These are phyloP conservation scores for Pterostichus madidus DNA, from an alignment of 2,888 invertebrate genomes.

Conservation along the genomic window DNA sequence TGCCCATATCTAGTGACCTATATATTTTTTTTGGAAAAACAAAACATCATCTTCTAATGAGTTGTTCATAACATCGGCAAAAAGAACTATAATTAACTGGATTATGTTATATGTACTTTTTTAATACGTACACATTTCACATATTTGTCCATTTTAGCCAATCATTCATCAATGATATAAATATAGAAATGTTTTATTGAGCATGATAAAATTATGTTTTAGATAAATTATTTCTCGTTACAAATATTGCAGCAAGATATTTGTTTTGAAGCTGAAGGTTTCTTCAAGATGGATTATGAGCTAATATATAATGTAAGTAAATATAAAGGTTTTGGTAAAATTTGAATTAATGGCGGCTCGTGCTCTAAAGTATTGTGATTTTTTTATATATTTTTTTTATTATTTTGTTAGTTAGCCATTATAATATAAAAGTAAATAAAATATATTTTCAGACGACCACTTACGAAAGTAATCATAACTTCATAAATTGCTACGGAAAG, in stretches of 20 bases:
- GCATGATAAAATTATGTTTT: slow-evolving; percentile 53
- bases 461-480: no score
- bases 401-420: no score
- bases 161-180: background rate
- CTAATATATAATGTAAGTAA: slow-evolving; percentile 71
- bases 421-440: no score
- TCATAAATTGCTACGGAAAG: no score
- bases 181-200: no score
- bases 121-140: background rate
- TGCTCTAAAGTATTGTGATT: no score
- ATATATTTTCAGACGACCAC: no score
- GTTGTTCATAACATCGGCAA: no score
- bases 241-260: slow-evolving; percentile 70
- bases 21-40: background rate
- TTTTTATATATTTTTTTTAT: no score
- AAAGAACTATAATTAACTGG: background rate
- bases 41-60: no score
- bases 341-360: background rate
- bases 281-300: slow-evolving; percentile 70
- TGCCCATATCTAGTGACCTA: no score
- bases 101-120: background rate
- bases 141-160: background rate
- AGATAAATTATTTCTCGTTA: slow-evolving; percentile 70
- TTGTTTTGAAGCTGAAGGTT: slow-evolving; percentile 70
- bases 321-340: background rate